These are phyloP conservation scores for Melangyna quadrimaculata DNA, from an alignment of 2,888 invertebrate species.

Conservation along the genomic window DNA sequence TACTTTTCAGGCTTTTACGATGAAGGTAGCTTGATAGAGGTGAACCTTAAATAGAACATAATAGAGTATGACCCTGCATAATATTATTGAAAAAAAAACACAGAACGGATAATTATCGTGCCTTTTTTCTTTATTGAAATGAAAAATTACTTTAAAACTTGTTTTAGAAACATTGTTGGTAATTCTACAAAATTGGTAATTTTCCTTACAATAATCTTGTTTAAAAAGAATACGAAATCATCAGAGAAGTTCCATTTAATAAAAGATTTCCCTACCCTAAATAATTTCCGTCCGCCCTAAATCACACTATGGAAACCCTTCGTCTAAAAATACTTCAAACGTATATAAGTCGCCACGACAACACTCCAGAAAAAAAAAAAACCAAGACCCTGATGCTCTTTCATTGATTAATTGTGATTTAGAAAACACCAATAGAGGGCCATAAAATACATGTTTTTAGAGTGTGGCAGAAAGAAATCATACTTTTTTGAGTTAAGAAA, in stretches of 20 bases:
- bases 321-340: not conserved
- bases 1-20: too few relatives aligned
- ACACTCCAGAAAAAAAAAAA: not conserved
- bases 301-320: constrained; percentile 7
- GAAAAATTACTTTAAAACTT: constrained; percentile 39
- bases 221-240: constrained; percentile 27
- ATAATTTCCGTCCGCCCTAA: not conserved
- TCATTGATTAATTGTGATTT: constrained; percentile 68
- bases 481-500: not conserved
- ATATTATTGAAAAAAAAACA: not conserved
- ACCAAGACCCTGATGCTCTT: constrained; percentile 10
- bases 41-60: not conserved
- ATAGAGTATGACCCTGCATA: not conserved
- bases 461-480: not conserved
- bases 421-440: constrained; percentile 37
- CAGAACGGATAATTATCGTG: not conserved
- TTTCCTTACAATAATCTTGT: constrained; percentile 10
- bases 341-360: constrained; percentile 49
- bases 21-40: too few relatives aligned
- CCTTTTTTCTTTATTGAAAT: not conserved
- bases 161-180: not conserved
- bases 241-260: constrained; percentile 46
- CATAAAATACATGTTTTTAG: not conserved
- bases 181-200: constrained; percentile 41
- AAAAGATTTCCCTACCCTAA: not conserved